phyloP scores from a whole-genome alignment of 2,113 vertebrate species.

The Sander vitreus region DNA sequence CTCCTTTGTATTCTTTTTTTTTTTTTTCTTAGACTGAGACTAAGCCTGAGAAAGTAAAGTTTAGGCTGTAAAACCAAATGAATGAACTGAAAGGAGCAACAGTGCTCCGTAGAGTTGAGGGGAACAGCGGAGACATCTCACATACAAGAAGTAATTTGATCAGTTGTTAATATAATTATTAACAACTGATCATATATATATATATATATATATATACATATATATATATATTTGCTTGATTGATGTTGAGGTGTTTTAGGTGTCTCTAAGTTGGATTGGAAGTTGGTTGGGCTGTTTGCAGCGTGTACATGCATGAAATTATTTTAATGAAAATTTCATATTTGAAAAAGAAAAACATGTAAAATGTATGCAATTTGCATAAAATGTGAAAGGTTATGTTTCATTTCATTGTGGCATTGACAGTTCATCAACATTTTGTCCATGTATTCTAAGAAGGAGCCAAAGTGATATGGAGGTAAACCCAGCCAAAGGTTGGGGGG shows the following conservation, averaged over 20 bases:
- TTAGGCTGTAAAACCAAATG: not conserved
- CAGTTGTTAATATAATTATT: not conserved
- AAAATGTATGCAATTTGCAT: not conserved
- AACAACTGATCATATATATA: no score
- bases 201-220: no score
- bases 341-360: not conserved
- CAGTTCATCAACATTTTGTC: not conserved
- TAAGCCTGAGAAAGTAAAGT: not conserved
- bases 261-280: not conserved
- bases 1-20: not conserved
- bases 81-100: not conserved
- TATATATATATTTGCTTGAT: not conserved
- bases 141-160: not conserved
- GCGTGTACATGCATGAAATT: no score
- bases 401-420: not conserved
- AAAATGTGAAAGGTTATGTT: not conserved
- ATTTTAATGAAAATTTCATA: not conserved
- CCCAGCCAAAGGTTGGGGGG: conserved; percentile 14
- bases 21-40: not conserved
- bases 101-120: not conserved
- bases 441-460: conserved; percentile 17
- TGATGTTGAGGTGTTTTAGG: not conserved
- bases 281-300: not conserved
- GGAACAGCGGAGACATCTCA: not conserved
- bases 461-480: conserved; percentile 4